Base-by-base conservation (phyloP, 2,113 vertebrate genomes). In the Anoplopoma fimbria region DNA sequence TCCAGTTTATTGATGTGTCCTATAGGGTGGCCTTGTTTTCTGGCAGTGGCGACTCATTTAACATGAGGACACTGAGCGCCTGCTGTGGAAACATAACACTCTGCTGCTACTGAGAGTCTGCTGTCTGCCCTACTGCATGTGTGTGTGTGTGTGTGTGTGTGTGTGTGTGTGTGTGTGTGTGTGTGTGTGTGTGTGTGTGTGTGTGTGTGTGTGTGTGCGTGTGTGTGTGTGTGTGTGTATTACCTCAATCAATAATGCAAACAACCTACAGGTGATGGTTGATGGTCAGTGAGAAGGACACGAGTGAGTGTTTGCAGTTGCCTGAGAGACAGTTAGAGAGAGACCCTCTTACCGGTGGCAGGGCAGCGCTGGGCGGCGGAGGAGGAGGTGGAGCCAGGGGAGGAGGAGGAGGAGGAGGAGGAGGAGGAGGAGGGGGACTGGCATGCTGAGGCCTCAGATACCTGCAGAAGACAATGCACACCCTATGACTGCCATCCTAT, bases 161-260 rank as follows among this genome's bases (percentile, higher is more conserved):
- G 40, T 49, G 49, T 75, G 76, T 62, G 70, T 78, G 80, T 83
- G 78, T 34, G 69, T 68, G 71, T 40, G 51, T 81, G 70, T 74
- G 81, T 69, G 21, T 81, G 40, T 53, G 61, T 77, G 72, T 62
- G 60, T 85, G 53, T 69, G 38, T 40, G 47, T 58, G 45, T 57
- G 34, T 63, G 60, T 55, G 23, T 55, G 38, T 42, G 40, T 49
- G 49, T 75, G 76, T 62, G 70, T 78, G 80, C 81, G 78, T 34
- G 69, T 68, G 71, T 40, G 51, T 81, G 70, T 74, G 81, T 69
- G 55, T 77, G 75, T 85, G 72, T 81, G 68, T 51, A 55, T 14
- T 61, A 77, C 51, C 81, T 85, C 45, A 61, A 92, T 95, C 51
- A 93, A 95, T 95, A 93, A 94, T 95, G 84, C 81, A 95, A 76